Conservation (phyloP, 2,113 vertebrate species). For the Gymnocephalus cernua region DNA sequence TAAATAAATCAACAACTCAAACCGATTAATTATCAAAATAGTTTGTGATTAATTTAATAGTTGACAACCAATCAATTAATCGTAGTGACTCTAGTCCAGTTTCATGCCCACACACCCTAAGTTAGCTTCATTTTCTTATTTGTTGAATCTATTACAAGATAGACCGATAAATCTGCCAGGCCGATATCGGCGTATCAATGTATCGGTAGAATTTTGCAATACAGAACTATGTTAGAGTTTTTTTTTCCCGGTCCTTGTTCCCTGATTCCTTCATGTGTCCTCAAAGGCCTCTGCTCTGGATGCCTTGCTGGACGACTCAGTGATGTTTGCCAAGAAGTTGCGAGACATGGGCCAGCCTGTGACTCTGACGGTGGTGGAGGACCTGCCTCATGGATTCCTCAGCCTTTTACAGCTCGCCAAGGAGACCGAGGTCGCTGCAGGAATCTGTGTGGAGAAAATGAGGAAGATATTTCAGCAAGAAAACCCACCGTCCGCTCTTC, state of each 20-base stretch:
- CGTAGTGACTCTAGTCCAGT: too few species aligned
- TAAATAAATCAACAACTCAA: too few species aligned
- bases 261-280: not conserved
- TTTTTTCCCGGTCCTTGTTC: not conserved
- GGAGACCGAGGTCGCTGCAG: slow-evolving; percentile 85
- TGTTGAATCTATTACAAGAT: not conserved
- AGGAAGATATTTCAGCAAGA: slow-evolving; percentile 79
- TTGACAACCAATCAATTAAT: too few species aligned
- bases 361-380: slow-evolving; percentile 87
- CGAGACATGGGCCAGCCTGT: slow-evolving; percentile 84
- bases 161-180: not conserved
- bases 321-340: slow-evolving; percentile 91
- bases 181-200: not conserved
- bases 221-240: not conserved
- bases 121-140: not conserved
- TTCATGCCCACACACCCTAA: not conserved
- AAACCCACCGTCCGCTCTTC: not conserved
- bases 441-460: slow-evolving; percentile 85
- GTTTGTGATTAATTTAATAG: too few species aligned
- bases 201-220: too few species aligned
- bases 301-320: slow-evolving; percentile 92
- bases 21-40: too few species aligned
- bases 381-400: slow-evolving; percentile 93
- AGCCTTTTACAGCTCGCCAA: slow-evolving; percentile 86
- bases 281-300: slow-evolving; percentile 91